Evolutionary conservation across 2,888 invertebrate genomes (phyloP).

Genomic region (Calliopum simillimum): DNA sequence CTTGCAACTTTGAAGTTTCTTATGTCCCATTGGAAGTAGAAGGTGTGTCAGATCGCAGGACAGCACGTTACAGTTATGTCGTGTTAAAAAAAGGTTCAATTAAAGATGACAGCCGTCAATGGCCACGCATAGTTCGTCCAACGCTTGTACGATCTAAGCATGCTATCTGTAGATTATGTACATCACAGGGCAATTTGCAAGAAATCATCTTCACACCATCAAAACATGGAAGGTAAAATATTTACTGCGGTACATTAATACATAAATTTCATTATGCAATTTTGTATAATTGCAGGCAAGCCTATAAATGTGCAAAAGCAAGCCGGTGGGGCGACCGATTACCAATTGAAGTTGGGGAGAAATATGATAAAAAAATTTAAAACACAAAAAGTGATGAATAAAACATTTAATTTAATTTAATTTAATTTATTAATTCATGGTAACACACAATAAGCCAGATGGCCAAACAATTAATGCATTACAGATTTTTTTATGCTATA

Average conservation of each 20-base stretch:
- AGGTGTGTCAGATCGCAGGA: slow-evolving; percentile 63
- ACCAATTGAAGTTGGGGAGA: slow-evolving; percentile 72
- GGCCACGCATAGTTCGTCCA: slow-evolving; percentile 86
- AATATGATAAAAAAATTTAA: slow-evolving; percentile 36
- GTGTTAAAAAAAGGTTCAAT: slow-evolving; percentile 81
- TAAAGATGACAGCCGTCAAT: slow-evolving; percentile 69
- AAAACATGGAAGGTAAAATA: slow-evolving; percentile 78
- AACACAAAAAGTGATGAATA: slow-evolving; percentile 26
- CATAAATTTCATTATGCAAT: slow-evolving; percentile 12
- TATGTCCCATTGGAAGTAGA: slow-evolving; percentile 72
- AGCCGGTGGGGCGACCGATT: slow-evolving; percentile 85
- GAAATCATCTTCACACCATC: slow-evolving; percentile 81
- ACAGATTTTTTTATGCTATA: too few relatives aligned
- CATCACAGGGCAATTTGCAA: slow-evolving; percentile 76
- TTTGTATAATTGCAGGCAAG: slow-evolving; percentile 66
- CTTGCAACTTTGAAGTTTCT: slow-evolving; percentile 81
- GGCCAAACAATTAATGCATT: too few relatives aligned
- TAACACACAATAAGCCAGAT: too few relatives aligned
- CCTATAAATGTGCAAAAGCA: slow-evolving; percentile 79
- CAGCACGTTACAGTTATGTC: slow-evolving; percentile 81
- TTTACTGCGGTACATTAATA: slow-evolving; percentile 40
- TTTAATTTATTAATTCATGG: too few relatives aligned
- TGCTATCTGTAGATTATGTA: slow-evolving; percentile 83
- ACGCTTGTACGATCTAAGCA: slow-evolving; percentile 78
- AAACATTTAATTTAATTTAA: background rate